Evolutionary conservation across 2,888 invertebrate genomes (phyloP), one percentile per base, ranked within the genome.

Genomic region (Cataglyphis livida): DNA sequence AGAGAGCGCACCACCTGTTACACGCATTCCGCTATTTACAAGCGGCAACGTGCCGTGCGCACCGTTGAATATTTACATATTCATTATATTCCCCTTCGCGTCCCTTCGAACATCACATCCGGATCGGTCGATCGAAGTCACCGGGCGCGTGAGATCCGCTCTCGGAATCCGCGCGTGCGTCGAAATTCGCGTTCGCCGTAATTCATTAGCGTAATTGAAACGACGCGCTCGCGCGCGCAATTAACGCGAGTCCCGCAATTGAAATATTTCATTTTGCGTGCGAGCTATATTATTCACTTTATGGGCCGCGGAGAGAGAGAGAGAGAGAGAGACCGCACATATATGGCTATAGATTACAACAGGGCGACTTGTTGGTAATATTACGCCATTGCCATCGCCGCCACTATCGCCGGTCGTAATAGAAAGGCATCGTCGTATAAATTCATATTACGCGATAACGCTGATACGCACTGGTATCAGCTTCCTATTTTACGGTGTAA

Each of bases 251-350:
- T 78, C 44, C 48, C 78, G 59, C 71, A 79, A 79, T 79, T 79
- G 78, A 78, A 78, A 70, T 78, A 78, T 78, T 71, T 70, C 71
- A 71, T 71, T 71, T 79, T 48, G 71, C 59, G 35, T 71, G 78
- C 71, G 71, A 78, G 59, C 71, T 78, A 61, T 71, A 71, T 79
- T 79, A 79, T 71, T 79, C 71, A 71, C 78, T 79, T 79, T 79
- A 71, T 79, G 71, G 71, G 32, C 44, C 59, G 71, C 57, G 21
- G 78, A 78, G 57, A 44, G 35, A 9, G 28, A 15, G 61, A 32
- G 59, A 38, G 71, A 32, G 6, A 54, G 28, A 68, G 18, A 48
- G 35, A 44, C 71, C 15, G 44, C 32, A 18, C 21, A 10, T 32
- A 48, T 71, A 44, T 59, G 35, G 48, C 59, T 71, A 79, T 71